phyloP scores from a whole-genome alignment of 2,113 vertebrate species.

The Eudorcas thomsonii region DNA sequence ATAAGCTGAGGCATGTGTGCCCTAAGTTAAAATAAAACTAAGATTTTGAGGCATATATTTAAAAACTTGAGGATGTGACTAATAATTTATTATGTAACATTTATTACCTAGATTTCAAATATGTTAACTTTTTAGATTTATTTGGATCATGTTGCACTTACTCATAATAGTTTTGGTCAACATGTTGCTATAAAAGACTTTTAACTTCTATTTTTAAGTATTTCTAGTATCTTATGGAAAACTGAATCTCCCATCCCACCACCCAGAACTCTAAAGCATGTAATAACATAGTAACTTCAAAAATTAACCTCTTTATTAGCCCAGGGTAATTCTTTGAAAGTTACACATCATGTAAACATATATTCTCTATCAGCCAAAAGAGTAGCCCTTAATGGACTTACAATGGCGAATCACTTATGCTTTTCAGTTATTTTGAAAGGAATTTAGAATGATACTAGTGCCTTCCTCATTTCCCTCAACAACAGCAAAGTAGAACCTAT shows the following conservation, averaged over 20 bases:
- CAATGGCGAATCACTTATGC: neutral
- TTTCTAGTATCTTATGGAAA: neutral
- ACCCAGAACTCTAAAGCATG: neutral
- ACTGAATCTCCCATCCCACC: neutral
- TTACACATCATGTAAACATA: neutral
- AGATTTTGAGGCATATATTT: conserved; percentile 13
- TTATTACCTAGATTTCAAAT: conserved; percentile 2
- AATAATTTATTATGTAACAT: neutral
- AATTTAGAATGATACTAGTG: neutral
- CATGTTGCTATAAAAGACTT: neutral
- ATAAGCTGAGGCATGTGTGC: neutral
- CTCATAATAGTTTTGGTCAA: neutral
- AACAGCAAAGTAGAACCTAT: conserved; percentile 12
- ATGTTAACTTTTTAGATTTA: neutral
- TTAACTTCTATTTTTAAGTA: neutral
- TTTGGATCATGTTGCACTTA: neutral
- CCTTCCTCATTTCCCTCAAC: neutral
- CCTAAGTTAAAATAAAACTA: conserved; percentile 7
- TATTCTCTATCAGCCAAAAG: neutral
- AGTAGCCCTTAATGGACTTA: neutral
- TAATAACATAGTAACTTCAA: neutral
- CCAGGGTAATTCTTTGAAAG: neutral
- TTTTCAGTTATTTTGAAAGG: neutral
- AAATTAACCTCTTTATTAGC: neutral
- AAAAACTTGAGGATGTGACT: neutral